Base-by-base conservation (phyloP, 1,140 invertebrate species). In the Zaprionus gabonicus region DNA sequence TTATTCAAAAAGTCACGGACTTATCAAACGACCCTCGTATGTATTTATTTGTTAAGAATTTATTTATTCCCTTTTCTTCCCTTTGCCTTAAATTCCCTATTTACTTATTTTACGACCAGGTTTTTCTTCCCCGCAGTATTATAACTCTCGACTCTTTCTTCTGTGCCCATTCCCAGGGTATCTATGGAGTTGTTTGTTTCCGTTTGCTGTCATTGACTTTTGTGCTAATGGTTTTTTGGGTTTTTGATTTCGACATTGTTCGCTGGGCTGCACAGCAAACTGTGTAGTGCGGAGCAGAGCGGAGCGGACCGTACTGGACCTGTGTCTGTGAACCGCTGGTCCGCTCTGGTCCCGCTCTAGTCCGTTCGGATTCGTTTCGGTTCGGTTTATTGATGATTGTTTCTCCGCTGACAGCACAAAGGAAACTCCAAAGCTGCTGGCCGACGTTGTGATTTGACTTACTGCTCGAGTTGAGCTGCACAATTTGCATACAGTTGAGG, bases 151-250 rank as follows among this genome's bases (percentile, higher is more conserved):
- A 10, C 9, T 46, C 41, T 46, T 7, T 44, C n/a, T 44, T 6
- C n/a, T 46, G n/a, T 17, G 6, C n/a, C 41, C n/a, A 17, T 46
- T 46, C n/a, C 6, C 41, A n/a, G 17, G 28, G 65, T 38, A 63
- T 57, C 56, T 66, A 31, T 62, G 41, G 2, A 17, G 41, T 68
- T 53, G 58, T 53, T 73, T 77, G 56, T 88, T 83, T 68, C 80
- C 59, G 58, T 31, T 72, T 72, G 64, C 69, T 79, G 81, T 88
- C 75, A 64, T 71, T 79, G 57, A 69, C 46, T 73, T 74, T 79
- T 88, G 85, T 85, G 85, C 85, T 88, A 88, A 90, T 88, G 85
- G 85, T 85, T 84, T 76, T 84, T 81, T 56, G 71, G 78, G 68
- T 72, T 80, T 84, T 51, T 84, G 76, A 90, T 90, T 88, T 88